A percentile compares a stretch with the other conserved stretches of the same genome.
These are phyloP conservation scores for Tympanuchus pallidicinctus DNA, from an alignment of 2,113 vertebrate genomes.

Conservation along the genomic window DNA sequence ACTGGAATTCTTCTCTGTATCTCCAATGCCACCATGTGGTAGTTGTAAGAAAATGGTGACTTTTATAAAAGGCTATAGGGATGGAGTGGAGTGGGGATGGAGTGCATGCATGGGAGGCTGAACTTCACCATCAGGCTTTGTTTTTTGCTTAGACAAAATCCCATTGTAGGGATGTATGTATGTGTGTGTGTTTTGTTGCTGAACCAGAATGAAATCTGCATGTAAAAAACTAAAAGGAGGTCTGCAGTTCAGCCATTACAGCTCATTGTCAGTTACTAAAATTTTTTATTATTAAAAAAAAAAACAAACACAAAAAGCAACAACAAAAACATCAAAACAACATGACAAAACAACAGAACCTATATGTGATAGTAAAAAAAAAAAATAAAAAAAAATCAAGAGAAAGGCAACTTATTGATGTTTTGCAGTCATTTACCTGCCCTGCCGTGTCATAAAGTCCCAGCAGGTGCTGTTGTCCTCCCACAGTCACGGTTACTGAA, in stretches of 20 bases:
- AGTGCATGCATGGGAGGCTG: background rate
- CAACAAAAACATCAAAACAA: background rate
- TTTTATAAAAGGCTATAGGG: fast-evolving
- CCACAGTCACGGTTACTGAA: conserved; percentile 88
- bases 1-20: background rate
- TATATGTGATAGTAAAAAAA: background rate
- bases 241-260: background rate
- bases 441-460: conserved; percentile 91
- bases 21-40: conserved; percentile 38
- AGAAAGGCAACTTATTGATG: background rate
- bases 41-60: background rate
- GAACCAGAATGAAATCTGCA: background rate
- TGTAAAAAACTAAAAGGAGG: background rate
- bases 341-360: background rate
- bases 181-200: background rate
- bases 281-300: background rate
- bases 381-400: background rate
- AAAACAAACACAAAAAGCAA: background rate
- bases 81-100: background rate
- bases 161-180: background rate
- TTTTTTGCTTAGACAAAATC: background rate
- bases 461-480: conserved; percentile 88
- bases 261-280: background rate
- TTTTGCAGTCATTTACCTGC: conserved; percentile 80
- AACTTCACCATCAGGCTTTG: background rate